Evolutionary conservation across 2,797 vertebrate genomes (phyloP).

Genomic region (Cuculus canorus): DNA sequence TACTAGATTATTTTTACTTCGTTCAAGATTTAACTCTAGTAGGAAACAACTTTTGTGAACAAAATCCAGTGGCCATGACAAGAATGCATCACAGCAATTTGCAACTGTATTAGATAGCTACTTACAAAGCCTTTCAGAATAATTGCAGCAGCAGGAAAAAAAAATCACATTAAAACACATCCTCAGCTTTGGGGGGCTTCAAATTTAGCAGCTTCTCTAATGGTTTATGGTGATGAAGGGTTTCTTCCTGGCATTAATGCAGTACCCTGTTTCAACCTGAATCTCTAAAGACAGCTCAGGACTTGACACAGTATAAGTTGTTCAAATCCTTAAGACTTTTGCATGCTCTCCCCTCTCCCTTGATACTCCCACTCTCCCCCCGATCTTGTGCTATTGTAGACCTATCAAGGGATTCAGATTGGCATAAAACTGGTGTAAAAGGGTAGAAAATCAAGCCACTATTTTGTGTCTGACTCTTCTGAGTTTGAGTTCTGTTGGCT

Average conservation of each 20-base stretch:
- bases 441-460: background rate
- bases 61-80: background rate
- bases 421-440: background rate
- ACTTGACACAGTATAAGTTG: background rate
- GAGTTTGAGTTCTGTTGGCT: background rate
- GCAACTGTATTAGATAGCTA: background rate
- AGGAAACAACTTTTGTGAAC: background rate
- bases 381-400: background rate
- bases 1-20: constrained; percentile 15
- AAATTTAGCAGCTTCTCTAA: background rate
- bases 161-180: background rate
- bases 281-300: background rate
- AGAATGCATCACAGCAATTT: background rate
- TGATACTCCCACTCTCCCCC: rapidly evolving
- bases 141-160: background rate
- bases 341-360: rapidly evolving
- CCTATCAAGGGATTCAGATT: rapidly evolving
- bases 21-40: background rate
- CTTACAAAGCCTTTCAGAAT: background rate
- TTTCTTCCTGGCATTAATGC: background rate
- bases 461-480: background rate
- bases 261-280: background rate
- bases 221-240: background rate
- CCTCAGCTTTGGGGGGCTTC: background rate
- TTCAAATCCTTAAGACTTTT: background rate